A percentile compares a stretch with the other conserved stretches of the same genome.
These are phyloP conservation scores for Sinopyrophorus schimmeli DNA, from an alignment of 2,888 invertebrate genomes.

Conservation along the genomic window DNA sequence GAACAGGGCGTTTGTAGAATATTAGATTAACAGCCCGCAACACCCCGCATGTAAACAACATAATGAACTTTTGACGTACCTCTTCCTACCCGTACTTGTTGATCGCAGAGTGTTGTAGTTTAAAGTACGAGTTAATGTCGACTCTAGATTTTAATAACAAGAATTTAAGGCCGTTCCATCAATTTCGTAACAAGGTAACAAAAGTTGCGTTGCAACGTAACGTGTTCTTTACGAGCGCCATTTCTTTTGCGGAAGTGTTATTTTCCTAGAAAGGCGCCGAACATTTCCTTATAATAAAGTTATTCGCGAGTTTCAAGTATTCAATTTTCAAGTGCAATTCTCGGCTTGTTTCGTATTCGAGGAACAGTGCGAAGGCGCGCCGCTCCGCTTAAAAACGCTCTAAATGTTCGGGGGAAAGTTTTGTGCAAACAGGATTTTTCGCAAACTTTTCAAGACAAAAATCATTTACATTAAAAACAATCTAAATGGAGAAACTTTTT, in stretches of 20 bases:
- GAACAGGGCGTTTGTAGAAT: no score
- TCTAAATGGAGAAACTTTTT: slow-evolving; percentile 30
- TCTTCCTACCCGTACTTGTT: slow-evolving; percentile 13
- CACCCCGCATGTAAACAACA: slow-evolving; percentile 8
- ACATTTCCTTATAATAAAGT: slow-evolving; percentile 24
- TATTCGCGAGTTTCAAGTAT: slow-evolving; percentile 19
- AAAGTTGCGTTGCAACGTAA: not conserved
- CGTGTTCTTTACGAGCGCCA: slow-evolving; percentile 3
- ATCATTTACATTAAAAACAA: slow-evolving; percentile 34
- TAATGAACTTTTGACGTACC: slow-evolving; percentile 5
- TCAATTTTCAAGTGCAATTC: slow-evolving; percentile 25
- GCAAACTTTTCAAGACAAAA: slow-evolving; percentile 29
- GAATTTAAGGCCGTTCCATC: no score
- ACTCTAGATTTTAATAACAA: not conserved
- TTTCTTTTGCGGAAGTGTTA: slow-evolving; percentile 9
- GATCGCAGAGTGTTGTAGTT: slow-evolving; percentile 3
- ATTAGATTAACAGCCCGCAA: no score
- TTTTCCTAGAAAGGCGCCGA: slow-evolving; percentile 9
- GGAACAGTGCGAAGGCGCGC: slow-evolving; percentile 6
- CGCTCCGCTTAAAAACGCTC: slow-evolving; percentile 18
- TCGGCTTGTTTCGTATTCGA: slow-evolving; percentile 21
- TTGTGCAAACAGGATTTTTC: slow-evolving; percentile 27
- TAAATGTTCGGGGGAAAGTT: slow-evolving; percentile 24
- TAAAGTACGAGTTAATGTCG: not conserved
- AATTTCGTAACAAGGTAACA: no score